Evolutionary conservation across 2,888 invertebrate species (phyloP).

Genomic region (Leptopilina myrica): DNA sequence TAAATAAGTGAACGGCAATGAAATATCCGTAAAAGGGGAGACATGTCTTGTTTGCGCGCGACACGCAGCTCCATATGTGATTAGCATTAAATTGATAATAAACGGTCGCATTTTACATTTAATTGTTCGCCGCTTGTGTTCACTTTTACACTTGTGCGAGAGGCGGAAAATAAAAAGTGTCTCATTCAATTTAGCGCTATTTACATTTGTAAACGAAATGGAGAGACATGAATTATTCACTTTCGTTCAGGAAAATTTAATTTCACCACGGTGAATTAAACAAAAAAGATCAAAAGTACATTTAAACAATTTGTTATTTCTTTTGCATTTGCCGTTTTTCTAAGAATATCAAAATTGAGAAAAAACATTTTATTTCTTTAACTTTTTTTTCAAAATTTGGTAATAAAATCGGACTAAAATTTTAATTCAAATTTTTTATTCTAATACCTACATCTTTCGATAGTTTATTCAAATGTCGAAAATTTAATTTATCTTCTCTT

Average conservation of each 20-base stretch:
- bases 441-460: too few species aligned
- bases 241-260: not conserved
- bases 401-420: too few species aligned
- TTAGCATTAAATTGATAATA: slow-evolving; percentile 41
- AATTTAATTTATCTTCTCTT: too few species aligned
- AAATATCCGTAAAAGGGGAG: slow-evolving; percentile 38
- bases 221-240: slow-evolving; percentile 6
- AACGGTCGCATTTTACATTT: slow-evolving; percentile 18
- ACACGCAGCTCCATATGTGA: slow-evolving; percentile 19
- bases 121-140: not conserved
- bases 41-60: slow-evolving; percentile 33
- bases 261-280: too few species aligned
- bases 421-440: too few species aligned
- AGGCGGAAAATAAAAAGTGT: not conserved
- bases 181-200: not conserved
- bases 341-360: too few species aligned
- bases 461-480: too few species aligned
- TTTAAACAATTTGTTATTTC: too few species aligned
- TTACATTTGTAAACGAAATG: slow-evolving; percentile 11
- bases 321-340: too few species aligned
- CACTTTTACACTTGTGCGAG: not conserved
- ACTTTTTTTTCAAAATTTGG: too few species aligned
- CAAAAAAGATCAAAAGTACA: too few species aligned
- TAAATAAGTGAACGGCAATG: slow-evolving; percentile 40
- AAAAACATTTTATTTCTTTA: too few species aligned